Evolutionary conservation across 2,797 vertebrate genomes (phyloP), one percentile per base, ranked within the genome.

Genomic region (Sandelia bainsii): DNA sequence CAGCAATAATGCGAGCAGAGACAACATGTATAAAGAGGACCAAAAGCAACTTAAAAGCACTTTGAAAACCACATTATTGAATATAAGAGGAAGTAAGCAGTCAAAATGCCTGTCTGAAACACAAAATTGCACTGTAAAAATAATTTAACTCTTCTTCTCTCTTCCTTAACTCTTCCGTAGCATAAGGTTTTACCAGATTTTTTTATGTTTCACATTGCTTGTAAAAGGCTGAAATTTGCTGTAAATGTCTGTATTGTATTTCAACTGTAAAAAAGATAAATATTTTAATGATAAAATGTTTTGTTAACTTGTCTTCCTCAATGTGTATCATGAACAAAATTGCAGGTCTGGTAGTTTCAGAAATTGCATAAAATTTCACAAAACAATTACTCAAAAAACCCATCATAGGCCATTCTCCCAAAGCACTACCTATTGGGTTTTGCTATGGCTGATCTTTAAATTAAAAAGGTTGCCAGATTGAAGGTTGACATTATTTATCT

Each of bases 111-210:
- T 70, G 52, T 60, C 34, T 82, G 57, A 83, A 65, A 75, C 62
- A 63, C 48, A 71, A 32, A 75, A 78, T 72, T 87, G 77, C 83
- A 88, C 83, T 84, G 75, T 76, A 77, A 77, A 80, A 56, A 45
- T 14, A 57, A 69, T 64, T 75, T 68, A 44, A 77, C 23, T 54
- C 53, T 66, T 79, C 73, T n/a, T n/a, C n/a, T n/a, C n/a, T n/a
- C n/a, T n/a, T n/a, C n/a, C n/a, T n/a, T n/a, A n/a, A n/a, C n/a
- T n/a, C n/a, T 51, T 76, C 27, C 74, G 83, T 83, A 80, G 82
- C 80, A 72, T 69, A 46, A 77, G 8, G 46, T 81, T 79, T 61
- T 44, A 65, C 46, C 45, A 58, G 29, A 67, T 12, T 72, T 68
- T 67, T 75, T 8, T 53, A 63, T 73, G 42, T 73, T 76, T 76